phyloP scores from a whole-genome alignment of 2,888 invertebrate species.

The Pheosia tremula region DNA sequence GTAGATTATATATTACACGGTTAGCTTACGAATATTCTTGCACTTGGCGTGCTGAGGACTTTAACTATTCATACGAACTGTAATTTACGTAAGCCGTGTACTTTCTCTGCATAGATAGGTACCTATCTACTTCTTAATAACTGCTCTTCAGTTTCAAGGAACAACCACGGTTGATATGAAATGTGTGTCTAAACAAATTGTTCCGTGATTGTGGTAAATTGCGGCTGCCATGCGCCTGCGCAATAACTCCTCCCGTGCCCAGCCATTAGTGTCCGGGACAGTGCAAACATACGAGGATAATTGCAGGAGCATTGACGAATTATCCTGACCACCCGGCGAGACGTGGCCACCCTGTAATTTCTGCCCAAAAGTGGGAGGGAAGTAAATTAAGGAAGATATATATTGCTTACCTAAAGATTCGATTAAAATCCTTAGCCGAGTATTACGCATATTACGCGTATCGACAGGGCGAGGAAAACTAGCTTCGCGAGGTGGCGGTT shows the following conservation, averaged over 20 bases:
- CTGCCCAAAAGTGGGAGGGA: not conserved
- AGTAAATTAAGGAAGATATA: not conserved
- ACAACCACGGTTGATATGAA: slow-evolving; percentile 14
- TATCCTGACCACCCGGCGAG: slow-evolving; percentile 60
- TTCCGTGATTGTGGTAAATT: slow-evolving; percentile 66
- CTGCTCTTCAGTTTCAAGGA: no score
- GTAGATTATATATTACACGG: no score
- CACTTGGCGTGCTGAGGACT: no score
- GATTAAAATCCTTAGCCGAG: no score
- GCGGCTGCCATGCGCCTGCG: slow-evolving; percentile 51
- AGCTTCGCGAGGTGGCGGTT: no score
- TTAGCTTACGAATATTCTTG: no score
- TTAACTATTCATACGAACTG: no score
- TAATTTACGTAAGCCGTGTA: no score
- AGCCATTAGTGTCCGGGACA: slow-evolving; percentile 65
- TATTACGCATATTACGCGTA: no score
- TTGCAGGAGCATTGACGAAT: slow-evolving; percentile 64
- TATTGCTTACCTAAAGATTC: not conserved
- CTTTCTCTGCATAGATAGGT: no score
- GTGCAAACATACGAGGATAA: slow-evolving; percentile 71
- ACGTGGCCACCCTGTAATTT: slow-evolving; percentile 9
- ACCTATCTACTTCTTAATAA: no score
- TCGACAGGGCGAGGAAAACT: no score
- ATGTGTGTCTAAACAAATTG: slow-evolving; percentile 43
- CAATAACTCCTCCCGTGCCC: slow-evolving; percentile 70